phyloP scores from a whole-genome alignment of 2,113 vertebrate species.

The Oncorhynchus clarkii region DNA sequence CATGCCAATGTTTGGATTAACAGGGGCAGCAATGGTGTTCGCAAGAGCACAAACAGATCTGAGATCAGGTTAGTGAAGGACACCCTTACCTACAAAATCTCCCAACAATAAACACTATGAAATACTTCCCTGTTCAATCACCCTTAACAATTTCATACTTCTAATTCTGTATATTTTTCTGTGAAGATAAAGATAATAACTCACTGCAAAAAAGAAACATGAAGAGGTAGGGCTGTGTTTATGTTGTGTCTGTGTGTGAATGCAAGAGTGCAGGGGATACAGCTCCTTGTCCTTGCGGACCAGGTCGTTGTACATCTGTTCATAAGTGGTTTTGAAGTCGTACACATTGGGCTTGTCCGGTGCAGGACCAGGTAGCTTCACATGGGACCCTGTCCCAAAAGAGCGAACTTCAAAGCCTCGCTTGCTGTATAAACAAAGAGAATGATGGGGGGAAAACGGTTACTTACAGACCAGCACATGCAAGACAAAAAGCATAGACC shows the following conservation, averaged over 20 bases:
- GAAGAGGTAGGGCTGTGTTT: background rate
- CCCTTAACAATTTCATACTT: too few relatives aligned
- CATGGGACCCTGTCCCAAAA: slow-evolving; percentile 94
- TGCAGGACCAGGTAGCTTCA: slow-evolving; percentile 96
- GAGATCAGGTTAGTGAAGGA: too few relatives aligned
- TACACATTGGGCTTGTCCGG: slow-evolving; percentile 99
- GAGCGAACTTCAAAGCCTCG: slow-evolving; percentile 95
- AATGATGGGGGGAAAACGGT: slow-evolving; percentile 6
- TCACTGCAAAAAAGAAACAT: background rate
- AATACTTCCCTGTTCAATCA: background rate
- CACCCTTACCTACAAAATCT: too few relatives aligned
- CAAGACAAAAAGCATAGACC: background rate
- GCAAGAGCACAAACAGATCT: too few relatives aligned
- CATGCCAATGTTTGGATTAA: too few relatives aligned
- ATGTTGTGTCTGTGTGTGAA: slow-evolving; percentile 14
- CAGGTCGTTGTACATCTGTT: slow-evolving; percentile 99
- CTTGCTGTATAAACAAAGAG: slow-evolving; percentile 80
- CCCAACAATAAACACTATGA: too few relatives aligned
- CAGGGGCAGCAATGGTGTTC: too few relatives aligned
- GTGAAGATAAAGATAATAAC: background rate
- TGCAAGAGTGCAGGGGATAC: slow-evolving; percentile 83
- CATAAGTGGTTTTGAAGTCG: slow-evolving; percentile 99
- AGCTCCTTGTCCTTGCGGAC: slow-evolving; percentile 99
- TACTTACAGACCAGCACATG: background rate
- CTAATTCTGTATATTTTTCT: too few relatives aligned